Base-by-base conservation (phyloP, 2,888 invertebrate genomes). In the Selenia dentaria region DNA sequence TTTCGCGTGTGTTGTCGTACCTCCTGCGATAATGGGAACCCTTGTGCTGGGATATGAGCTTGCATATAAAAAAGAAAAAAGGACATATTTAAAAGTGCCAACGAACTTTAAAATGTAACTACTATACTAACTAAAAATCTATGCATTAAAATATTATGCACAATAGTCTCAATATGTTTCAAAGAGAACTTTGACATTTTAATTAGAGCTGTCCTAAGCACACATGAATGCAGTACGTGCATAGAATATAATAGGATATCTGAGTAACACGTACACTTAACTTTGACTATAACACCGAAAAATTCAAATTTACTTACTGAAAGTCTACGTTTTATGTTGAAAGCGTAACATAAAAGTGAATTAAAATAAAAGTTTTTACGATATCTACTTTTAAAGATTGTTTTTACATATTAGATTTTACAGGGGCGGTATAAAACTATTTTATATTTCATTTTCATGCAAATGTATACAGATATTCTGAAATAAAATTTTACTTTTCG, bases 321-420 rank as follows among this genome's bases (percentile, higher is more conserved):
- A 22, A 18, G 18, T 34, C 16, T 16, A 35, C 9, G 26, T 35
- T 35, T 25, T 35, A 59, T 25, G 26, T 26, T 18, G 14, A n/a
- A 11, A 45, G 18, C 27, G 31, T 25, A 13, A 26, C 9, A 14
- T 25, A 20, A 24, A 31, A 29, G 39, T 13, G n/a, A 41, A 22
- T 41, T 22, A 20, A 34, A 14, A 45, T 27, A 25, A 27, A 34
- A 63, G 51, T 13, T 26, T 13, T 35, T 6, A 6, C 25, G 6
- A 25, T 14, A 10, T 25, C 14, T 34, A 24, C 34, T 34, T 3
- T 6, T 20, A 2, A 16, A 22, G 22, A 33, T 33, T 13, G 33
- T 22, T 14, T 34, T 26, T 10, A 26, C 2, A 10, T 26, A 25
- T 26, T 26, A n/a, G 24, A 0, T 10, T 26, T 16, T 24, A n/a